These are phyloP conservation scores for Mastacembelus armatus DNA, from an alignment of 2,797 vertebrate species.

Conservation along the genomic window DNA sequence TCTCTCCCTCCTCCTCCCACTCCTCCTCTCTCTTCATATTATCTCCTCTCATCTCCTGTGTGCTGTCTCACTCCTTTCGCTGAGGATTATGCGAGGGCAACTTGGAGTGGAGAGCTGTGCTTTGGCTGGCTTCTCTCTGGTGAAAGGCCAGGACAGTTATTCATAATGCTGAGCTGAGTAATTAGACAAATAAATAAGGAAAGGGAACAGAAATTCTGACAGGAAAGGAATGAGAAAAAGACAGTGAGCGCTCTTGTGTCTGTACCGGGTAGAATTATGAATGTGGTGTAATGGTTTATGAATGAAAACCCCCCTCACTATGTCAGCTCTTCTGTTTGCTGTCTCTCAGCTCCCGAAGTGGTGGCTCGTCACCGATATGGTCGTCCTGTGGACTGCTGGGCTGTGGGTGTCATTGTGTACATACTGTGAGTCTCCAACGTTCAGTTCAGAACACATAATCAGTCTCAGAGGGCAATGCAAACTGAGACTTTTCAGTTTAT, in stretches of 20 bases:
- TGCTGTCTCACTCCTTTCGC: constrained; percentile 27
- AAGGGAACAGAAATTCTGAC: constrained; percentile 24
- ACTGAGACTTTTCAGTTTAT: neutral
- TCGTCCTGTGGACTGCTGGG: constrained; percentile 91
- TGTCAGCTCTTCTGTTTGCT: constrained; percentile 17
- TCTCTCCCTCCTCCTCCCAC: neutral
- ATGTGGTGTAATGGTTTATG: constrained; percentile 26
- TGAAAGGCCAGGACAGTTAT: constrained; percentile 62
- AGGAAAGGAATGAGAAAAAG: constrained; percentile 32
- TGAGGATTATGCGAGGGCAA: constrained; percentile 48
- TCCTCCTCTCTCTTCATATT: constrained; percentile 40
- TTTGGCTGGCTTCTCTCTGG: constrained; percentile 39
- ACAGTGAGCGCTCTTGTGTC: constrained; percentile 24
- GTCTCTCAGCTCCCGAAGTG: constrained; percentile 86
- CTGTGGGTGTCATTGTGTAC: constrained; percentile 90
- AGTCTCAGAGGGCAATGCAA: neutral
- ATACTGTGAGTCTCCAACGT: constrained; percentile 86
- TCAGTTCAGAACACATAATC: constrained; percentile 10
- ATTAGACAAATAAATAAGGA: constrained; percentile 70
- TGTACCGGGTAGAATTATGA: constrained; percentile 23
- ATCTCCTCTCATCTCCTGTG: constrained; percentile 35
- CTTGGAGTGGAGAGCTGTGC: constrained; percentile 45
- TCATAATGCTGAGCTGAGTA: constrained; percentile 56
- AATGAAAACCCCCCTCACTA: constrained; percentile 23
- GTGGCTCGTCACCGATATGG: constrained; percentile 90